Base-by-base conservation (phyloP, 53 echinoderm and acorn worm genomes). In the Patiria pectinifera region DNA sequence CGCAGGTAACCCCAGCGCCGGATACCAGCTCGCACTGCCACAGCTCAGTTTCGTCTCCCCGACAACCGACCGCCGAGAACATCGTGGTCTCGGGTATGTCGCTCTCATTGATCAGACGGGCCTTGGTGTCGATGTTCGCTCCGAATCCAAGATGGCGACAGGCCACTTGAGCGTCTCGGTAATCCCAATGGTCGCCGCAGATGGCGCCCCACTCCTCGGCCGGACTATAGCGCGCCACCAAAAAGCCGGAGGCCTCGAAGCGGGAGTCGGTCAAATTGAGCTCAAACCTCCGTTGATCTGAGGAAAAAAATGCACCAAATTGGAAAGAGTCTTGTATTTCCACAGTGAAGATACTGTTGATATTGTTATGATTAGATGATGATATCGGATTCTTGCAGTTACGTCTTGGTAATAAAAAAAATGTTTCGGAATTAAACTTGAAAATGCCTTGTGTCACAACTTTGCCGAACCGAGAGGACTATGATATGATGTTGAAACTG, bases 131-230 rank as follows among this genome's bases (percentile, higher is more conserved):
- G 44, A 16, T 9, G 9, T 79, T 16, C 43, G 19, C 1, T 6
- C 6, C 15, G 45, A 63, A 85, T 66, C 85, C 85, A 69, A 85
- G 85, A 69, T 85, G 85, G 69, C 85, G 85, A 45, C 85, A 85
- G 10, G 45, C 85, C 26, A 85, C 85, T 44, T 69, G 66, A 0
- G 35, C 26, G 69, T 85, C 85, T 44, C 85, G 85, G 11, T 5
- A 4, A 43, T 85, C 85, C 69, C 66, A 63, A 14, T 62, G 4
- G 43, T 14, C 45, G 12, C 26, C 26, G 69, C 85, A 85, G 66
- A 85, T 63, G 25, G 66, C 63, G 35, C 85, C 69, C 85, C 85
- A 85, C 11, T 85, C 66, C 16, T 69, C 85, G 45, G 35, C 19
- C 16, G 70, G 85, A 10, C 44, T 10, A 11, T 14, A 7, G 8